phyloP scores from a whole-genome alignment of 2,797 vertebrate genomes.

The Crenuchus spilurus region DNA sequence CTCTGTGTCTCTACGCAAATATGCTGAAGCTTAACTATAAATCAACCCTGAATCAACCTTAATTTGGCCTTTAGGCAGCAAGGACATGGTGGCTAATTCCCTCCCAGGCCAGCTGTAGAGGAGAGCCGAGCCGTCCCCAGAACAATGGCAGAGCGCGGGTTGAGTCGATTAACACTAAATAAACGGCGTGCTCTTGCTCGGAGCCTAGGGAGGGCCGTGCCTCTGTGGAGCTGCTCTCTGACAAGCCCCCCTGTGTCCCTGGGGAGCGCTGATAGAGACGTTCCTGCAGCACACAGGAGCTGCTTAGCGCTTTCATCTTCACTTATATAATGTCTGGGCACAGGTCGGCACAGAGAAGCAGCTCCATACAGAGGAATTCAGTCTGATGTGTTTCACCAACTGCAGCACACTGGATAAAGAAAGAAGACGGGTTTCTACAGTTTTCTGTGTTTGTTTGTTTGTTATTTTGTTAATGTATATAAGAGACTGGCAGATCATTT shows the following conservation, averaged over 20 bases:
- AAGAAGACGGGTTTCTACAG: not conserved
- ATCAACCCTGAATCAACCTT: not conserved
- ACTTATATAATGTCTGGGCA: conserved; percentile 61
- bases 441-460: not conserved
- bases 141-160: conserved; percentile 58
- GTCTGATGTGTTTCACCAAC: not conserved
- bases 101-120: conserved; percentile 7
- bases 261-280: conserved; percentile 75
- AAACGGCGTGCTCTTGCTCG: conserved; percentile 71
- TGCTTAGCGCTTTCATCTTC: conserved; percentile 58
- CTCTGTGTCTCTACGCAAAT: not conserved
- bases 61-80: not conserved
- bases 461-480: too few species aligned
- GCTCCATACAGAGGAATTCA: not conserved
- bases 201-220: conserved; percentile 66
- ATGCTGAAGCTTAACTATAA: not conserved
- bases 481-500: too few species aligned
- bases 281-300: conserved; percentile 66
- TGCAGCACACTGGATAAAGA: not conserved
- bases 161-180: conserved; percentile 74
- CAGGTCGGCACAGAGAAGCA: not conserved
- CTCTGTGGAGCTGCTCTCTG: conserved; percentile 60
- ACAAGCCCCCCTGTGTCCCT: conserved; percentile 64
- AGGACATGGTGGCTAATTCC: conserved; percentile 5
- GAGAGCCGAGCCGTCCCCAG: conserved; percentile 34